These are phyloP conservation scores for Osmerus eperlanus DNA, from an alignment of 2,113 vertebrate species.

Conservation along the genomic window DNA sequence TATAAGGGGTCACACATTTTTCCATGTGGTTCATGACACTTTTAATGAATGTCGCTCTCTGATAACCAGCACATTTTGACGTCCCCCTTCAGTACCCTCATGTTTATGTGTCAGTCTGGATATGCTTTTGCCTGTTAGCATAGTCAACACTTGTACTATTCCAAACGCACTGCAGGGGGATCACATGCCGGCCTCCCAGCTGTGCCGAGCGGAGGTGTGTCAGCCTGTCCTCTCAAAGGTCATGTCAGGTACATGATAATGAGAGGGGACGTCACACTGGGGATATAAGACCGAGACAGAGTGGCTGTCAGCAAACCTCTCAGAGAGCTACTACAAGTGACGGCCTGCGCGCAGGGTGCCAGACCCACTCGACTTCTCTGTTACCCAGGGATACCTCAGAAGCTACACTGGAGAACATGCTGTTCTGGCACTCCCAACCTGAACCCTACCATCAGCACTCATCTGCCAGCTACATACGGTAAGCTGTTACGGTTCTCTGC, in stretches of 20 bases:
- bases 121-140: too few species aligned
- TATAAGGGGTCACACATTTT: too few species aligned
- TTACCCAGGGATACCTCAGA: conserved; percentile 32
- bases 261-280: conserved; percentile 43
- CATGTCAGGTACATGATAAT: conserved; percentile 43
- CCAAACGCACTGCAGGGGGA: too few species aligned
- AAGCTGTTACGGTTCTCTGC: conserved; percentile 59
- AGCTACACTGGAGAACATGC: conserved; percentile 65
- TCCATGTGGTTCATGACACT: too few species aligned
- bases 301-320: conserved; percentile 24
- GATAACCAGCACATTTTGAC: too few species aligned
- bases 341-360: conserved; percentile 16
- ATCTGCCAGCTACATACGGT: conserved; percentile 82
- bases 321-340: conserved; percentile 8
- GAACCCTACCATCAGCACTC: conserved; percentile 87
- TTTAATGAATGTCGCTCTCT: too few species aligned
- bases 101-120: too few species aligned
- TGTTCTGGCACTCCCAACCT: conserved; percentile 89
- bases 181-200: neutral
- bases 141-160: too few species aligned
- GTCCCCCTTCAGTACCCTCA: too few species aligned
- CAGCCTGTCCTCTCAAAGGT: conserved; percentile 44
- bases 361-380: conserved; percentile 15
- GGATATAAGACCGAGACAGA: conserved; percentile 55
- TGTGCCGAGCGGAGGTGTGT: conserved; percentile 27